Base-by-base conservation (phyloP, 1,140 invertebrate species). In the Harlomillsia oculata region DNA sequence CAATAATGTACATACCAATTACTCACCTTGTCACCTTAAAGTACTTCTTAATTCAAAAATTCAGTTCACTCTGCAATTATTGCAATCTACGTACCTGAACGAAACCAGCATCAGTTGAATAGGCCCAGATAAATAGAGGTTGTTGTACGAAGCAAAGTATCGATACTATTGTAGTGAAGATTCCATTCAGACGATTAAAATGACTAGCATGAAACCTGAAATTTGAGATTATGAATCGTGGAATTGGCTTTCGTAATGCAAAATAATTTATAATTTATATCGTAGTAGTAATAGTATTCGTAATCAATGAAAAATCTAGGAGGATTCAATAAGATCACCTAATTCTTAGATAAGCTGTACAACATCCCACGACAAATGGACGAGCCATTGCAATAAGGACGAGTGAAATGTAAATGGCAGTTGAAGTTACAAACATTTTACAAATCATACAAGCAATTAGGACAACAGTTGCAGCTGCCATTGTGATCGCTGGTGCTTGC, bases 101-200 rank as follows among this genome's bases (percentile, higher is more conserved):
- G 20, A 34, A 56, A 29, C 29, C 40, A 26, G 29, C 36, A 2
- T 50, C 48, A 16, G 55, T 50, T 11, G 51, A 52, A 44, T 37
- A 44, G 53, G 57, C 57, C 53, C 62, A 63, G 8, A 45, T 16
- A 21, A 63, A 36, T 3, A 63, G 20, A 2, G 50, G 57, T 32
- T 53, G 45, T 20, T 60, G 57, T 2, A 60, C 36, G 18, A 56
- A 48, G n/a, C 30, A 46, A 6, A 63, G 23, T 11, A 60, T 4
- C 9, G 62, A 56, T 4, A 60, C 32, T 1, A 55, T 39, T 29
- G 62, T 63, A 1, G 56, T 60, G 18, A 56, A 60, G 11, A 63
- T 57, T 34, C 62, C 62, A 44, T 51, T 56, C n/a, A 63, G 44
- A 0, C 53, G 48, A 34, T 63, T 63, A 34, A 63, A 63, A 21